These are phyloP conservation scores for Mythimna loreyi DNA, from an alignment of 2,888 invertebrate species.

Conservation along the genomic window DNA sequence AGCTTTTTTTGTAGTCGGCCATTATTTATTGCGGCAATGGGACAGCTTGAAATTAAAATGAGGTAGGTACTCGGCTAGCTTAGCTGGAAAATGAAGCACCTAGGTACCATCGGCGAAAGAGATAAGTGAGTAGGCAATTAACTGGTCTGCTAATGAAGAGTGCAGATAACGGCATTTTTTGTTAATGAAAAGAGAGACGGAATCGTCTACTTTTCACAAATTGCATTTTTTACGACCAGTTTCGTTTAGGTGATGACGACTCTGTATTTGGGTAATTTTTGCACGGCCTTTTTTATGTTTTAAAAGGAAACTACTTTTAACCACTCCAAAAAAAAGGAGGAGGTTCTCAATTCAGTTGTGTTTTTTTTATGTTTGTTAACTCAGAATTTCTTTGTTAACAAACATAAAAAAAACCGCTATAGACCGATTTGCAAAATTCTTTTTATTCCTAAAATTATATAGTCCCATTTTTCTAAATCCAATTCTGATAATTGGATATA, in stretches of 20 bases:
- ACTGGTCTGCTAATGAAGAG: constrained; percentile 26
- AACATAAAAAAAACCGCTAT: too few relatives aligned
- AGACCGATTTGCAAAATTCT: too few relatives aligned
- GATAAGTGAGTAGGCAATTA: constrained; percentile 31
- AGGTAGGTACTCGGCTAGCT: constrained; percentile 2
- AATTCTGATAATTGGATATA: too few relatives aligned
- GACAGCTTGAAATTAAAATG: constrained; percentile 64
- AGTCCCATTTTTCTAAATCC: too few relatives aligned
- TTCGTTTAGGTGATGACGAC: neutral
- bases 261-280: neutral
- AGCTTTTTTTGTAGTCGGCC: constrained; percentile 67
- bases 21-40: constrained; percentile 72
- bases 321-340: too few relatives aligned
- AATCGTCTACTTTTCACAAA: neutral
- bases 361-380: too few relatives aligned
- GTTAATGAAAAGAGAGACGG: neutral
- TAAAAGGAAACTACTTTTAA: too few relatives aligned
- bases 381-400: too few relatives aligned
- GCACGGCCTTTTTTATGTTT: neutral
- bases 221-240: constrained; percentile 1
- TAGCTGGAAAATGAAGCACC: neutral
- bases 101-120: constrained; percentile 15
- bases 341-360: too few relatives aligned
- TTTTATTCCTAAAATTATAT: too few relatives aligned
- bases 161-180: neutral